phyloP scores from a whole-genome alignment of 2,113 vertebrate genomes.

The Phasianus colchicus region DNA sequence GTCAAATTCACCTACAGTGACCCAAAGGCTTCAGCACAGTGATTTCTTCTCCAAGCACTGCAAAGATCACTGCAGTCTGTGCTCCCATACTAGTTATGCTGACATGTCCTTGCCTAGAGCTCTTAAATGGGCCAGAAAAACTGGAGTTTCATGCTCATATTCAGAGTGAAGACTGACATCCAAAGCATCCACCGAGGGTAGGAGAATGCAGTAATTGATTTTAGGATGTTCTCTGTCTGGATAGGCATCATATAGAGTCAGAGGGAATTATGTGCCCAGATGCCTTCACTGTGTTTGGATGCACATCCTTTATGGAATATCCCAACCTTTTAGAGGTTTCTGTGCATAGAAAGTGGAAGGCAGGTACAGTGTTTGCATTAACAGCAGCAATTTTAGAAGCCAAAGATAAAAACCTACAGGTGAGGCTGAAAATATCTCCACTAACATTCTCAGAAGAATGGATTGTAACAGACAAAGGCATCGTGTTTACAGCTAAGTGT shows the following conservation, averaged over 20 bases:
- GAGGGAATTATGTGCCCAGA: background rate
- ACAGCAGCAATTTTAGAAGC: background rate
- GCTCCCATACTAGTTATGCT: background rate
- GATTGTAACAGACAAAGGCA: background rate
- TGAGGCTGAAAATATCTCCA: background rate
- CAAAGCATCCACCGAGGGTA: background rate
- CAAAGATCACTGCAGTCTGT: background rate
- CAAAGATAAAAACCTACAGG: background rate
- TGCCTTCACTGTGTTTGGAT: background rate
- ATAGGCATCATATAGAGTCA: background rate
- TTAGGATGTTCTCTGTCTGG: background rate
- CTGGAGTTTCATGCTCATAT: accelerated
- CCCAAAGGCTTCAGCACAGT: background rate
- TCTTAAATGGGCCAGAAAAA: background rate
- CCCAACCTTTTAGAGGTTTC: background rate
- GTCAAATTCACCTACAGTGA: background rate
- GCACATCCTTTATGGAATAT: background rate
- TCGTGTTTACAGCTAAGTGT: background rate
- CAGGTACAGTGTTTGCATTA: background rate
- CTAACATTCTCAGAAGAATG: background rate
- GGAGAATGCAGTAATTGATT: background rate
- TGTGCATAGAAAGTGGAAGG: background rate
- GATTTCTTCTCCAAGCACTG: background rate
- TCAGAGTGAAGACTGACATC: background rate
- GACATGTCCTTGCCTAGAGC: background rate